Base-by-base conservation (phyloP, 2,888 invertebrate genomes). In the Tenthredo mesomela region DNA sequence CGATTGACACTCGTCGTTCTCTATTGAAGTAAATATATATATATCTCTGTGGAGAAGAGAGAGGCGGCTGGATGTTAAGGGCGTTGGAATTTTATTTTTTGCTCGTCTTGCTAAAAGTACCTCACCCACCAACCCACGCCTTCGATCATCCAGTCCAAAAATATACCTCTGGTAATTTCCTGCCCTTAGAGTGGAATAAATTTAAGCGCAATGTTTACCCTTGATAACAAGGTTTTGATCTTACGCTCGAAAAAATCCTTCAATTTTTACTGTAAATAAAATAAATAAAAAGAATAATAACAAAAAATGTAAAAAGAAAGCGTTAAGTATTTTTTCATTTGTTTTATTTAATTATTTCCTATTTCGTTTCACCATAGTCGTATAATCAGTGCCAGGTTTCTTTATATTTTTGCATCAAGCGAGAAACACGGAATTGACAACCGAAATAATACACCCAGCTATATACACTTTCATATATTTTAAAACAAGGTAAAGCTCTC, bases 171-270 rank as follows among this genome's bases (percentile, higher is more conserved):
- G 54, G 47, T 54, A 77, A 77, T 77, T 77, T 77, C 77, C 77
- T 54, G 73, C 54, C 50, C 33, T 77, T 33, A 25, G 54, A 77
- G 50, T 77, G 50, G 77, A 77, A 77, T 77, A 77, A 77, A 77
- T 77, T 77, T 37, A 54, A 54, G 33, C 54, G 54, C 54, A 77
- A 29, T 77, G 77, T 77, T 77, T 77, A 77, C 77, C 77, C n/a
- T 2, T 54, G 77, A 33, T 77, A 77, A 77, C 50, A 77, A 54
- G 33, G 33, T 54, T 77, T 77, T 33, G 50, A 77, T 77, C 50
- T 77, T 18, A 77, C 50, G 77, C 77, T 47, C n/a, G 50, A 54
- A 54, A 33, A 33, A 54, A 33, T 73, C 43, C 15, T 73, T 40
- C 12, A 77, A 54, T 47, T 77, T 77, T 67, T 12, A 9, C 21